Evolutionary conservation across 1,140 invertebrate genomes (phyloP), one percentile per base, ranked within the genome.

Genomic region (Eciton burchellii): DNA sequence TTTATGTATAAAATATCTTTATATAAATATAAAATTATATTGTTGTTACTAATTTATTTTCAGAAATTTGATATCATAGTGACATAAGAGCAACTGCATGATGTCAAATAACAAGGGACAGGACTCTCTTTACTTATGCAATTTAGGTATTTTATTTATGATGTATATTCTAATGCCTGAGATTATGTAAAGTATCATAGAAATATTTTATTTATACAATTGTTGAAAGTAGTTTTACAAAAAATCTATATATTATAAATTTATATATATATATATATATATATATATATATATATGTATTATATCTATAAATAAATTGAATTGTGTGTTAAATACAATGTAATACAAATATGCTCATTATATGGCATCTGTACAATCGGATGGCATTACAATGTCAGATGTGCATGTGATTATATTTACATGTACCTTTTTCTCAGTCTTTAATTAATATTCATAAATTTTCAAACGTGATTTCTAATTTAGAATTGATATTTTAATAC

Each of bases 161-260:
- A 70, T 52, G 68, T 41, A 8, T 21, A 29, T 54, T 82, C 29
- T 24, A 45, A 84, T 74, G 19, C 70, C 73, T 74, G 41, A 74
- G 26, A 72, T 45, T 74, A 41, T 84, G 59, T 65, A 72, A 63
- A 74, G 73, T 85, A 52, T 86, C 70, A 74, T 79, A 56, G 70
- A 85, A 82, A 68, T 85, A 88, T 84, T 35, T 84, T 85, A 89
- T 87, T 87, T 87, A 81, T 82, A 43, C 70, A 84, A 76, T 77
- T 73, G 35, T 56, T 84, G 73, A 49, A 57, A 26, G 45, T 84
- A 86, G 57, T 82, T 83, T 72, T 85, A 79, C 41, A 71, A 68
- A 71, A 68, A 87, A 79, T 79, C 73, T 79, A 76, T 76, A 29
- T 76, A 74, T 73, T 29, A 29, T 0, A 12, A 41, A 54, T 65